These are phyloP conservation scores for Platalea minor DNA, from an alignment of 2,797 vertebrate genomes.

Conservation along the genomic window DNA sequence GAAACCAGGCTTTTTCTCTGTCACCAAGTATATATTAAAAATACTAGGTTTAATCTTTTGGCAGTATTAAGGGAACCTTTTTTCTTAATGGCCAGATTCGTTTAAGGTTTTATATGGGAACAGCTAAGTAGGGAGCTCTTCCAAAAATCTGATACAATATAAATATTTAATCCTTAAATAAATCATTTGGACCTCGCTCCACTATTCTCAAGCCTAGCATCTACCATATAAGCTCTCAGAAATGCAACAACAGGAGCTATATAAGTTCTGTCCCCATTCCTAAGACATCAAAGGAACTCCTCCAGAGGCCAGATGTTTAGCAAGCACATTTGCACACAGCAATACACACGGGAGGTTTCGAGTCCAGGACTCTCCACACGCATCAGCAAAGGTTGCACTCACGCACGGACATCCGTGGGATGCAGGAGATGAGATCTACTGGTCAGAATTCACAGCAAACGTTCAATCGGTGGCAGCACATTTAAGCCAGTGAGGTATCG, in stretches of 20 bases:
- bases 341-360: background rate
- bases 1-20: background rate
- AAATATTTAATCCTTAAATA: background rate
- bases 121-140: background rate
- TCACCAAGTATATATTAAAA: background rate
- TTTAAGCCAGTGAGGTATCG: background rate
- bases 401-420: fast-evolving
- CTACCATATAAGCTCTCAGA: background rate
- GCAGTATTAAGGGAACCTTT: background rate
- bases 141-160: background rate
- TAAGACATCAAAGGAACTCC: background rate
- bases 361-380: background rate
- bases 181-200: background rate
- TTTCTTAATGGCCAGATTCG: background rate
- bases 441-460: background rate
- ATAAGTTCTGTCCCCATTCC: background rate
- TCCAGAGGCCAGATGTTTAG: background rate
- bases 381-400: background rate
- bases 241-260: background rate
- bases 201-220: background rate
- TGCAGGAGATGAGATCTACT: background rate
- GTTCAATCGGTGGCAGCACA: fast-evolving
- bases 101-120: background rate
- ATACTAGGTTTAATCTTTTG: background rate
- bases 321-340: background rate